phyloP scores from a whole-genome alignment of 2,113 vertebrate genomes.

The Crotalus horridus region DNA sequence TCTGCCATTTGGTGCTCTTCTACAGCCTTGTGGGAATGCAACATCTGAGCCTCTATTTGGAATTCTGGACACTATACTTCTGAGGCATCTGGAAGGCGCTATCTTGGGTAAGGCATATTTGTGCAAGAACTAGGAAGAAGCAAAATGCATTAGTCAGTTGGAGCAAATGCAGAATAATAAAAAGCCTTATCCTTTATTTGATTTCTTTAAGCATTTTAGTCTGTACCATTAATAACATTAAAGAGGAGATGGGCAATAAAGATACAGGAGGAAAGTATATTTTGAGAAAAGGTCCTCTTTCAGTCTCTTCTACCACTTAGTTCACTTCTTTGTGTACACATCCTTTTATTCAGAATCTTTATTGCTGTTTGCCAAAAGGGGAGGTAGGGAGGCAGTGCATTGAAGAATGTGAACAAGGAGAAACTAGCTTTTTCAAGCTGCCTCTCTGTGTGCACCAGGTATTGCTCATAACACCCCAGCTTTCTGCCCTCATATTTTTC shows the following conservation, averaged over 20 bases:
- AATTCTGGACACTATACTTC: neutral
- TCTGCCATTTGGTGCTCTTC: too few species aligned
- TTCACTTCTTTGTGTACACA: conserved; percentile 71
- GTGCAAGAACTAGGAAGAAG: conserved; percentile 39
- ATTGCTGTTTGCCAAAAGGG: conserved; percentile 77
- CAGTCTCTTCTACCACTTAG: conserved; percentile 73
- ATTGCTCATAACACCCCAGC: conserved; percentile 48
- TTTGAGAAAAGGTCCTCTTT: conserved; percentile 71
- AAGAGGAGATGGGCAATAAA: conserved; percentile 78
- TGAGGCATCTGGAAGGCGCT: neutral
- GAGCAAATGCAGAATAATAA: conserved; percentile 61
- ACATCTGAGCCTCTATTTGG: neutral
- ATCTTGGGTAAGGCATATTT: neutral
- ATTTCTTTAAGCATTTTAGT: conserved; percentile 66
- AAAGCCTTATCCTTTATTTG: conserved; percentile 60
- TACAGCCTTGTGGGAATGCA: neutral
- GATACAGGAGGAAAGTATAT: conserved; percentile 72
- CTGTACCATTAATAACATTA: conserved; percentile 74
- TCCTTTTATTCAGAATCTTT: conserved; percentile 76
- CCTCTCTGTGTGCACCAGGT: conserved; percentile 35
- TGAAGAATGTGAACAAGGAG: conserved; percentile 68
- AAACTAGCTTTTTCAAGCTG: conserved; percentile 50
- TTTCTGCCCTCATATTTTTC: conserved; percentile 54
- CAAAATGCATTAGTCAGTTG: conserved; percentile 55
- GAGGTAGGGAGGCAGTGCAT: conserved; percentile 54